These are phyloP conservation scores for Diacarnus erythraeanus DNA, from an alignment of 37 sponge, comb jelly and placozoan genomes.

Conservation along the genomic window DNA sequence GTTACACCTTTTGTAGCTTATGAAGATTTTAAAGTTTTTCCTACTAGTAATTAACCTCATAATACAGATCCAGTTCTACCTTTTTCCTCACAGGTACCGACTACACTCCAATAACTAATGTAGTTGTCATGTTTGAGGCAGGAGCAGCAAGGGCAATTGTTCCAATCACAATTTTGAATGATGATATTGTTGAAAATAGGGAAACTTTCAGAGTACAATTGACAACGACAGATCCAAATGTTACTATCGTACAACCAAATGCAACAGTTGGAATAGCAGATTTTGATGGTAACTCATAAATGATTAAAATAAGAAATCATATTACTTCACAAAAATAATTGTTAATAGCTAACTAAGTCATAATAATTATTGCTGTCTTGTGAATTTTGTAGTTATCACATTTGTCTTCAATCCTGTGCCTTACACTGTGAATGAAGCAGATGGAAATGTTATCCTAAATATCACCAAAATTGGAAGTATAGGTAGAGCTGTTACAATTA, in stretches of 20 bases:
- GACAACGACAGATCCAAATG: neutral
- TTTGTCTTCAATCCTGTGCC: neutral
- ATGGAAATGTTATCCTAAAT: neutral
- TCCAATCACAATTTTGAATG: neutral
- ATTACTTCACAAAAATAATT: neutral
- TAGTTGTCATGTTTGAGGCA: neutral
- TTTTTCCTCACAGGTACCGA: neutral
- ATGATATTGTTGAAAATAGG: neutral
- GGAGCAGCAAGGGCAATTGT: neutral
- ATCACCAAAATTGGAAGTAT: neutral
- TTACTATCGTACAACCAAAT: neutral
- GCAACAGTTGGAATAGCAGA: neutral
- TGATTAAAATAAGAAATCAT: too few species aligned
- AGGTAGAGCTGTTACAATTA: neutral
- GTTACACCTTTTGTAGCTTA: too few species aligned
- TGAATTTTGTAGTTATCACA: neutral
- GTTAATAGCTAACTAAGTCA: too few species aligned
- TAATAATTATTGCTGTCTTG: too few species aligned
- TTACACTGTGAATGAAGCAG: neutral
- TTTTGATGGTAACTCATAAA: neutral
- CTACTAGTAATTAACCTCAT: too few species aligned
- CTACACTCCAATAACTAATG: neutral
- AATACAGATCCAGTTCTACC: too few species aligned
- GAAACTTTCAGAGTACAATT: neutral
- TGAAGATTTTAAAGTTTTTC: too few species aligned